Evolutionary conservation across 2,888 invertebrate species (phyloP).

Genomic region (Aphidoletes aphidimyza): DNA sequence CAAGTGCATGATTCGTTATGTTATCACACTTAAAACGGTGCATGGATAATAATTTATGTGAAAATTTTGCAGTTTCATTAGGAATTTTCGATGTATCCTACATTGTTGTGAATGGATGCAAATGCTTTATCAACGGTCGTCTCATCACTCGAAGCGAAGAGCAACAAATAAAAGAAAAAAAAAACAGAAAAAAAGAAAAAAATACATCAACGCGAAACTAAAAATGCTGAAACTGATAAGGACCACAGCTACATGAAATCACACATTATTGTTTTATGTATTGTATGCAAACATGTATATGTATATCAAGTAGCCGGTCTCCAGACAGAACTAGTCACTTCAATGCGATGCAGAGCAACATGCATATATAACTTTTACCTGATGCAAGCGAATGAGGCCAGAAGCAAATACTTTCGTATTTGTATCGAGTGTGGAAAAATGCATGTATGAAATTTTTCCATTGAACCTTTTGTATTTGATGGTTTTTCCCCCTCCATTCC

Average conservation of each 20-base stretch:
- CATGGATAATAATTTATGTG: slow-evolving; percentile 39
- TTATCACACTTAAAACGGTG: neutral
- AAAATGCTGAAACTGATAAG: slow-evolving; percentile 25
- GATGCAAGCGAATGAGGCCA: neutral
- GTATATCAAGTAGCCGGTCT: neutral
- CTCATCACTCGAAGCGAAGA: neutral
- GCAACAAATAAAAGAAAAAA: too few species aligned
- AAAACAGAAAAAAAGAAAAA: too few species aligned
- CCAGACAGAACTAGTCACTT: neutral
- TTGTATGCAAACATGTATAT: neutral
- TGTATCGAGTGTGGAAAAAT: slow-evolving; percentile 50
- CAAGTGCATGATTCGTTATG: neutral
- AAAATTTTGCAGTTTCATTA: neutral
- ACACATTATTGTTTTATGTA: neutral
- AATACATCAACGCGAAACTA: neutral
- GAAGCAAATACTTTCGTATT: slow-evolving; percentile 17
- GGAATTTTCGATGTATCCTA: neutral
- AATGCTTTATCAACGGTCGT: neutral
- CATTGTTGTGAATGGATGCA: neutral
- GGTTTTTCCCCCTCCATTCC: neutral
- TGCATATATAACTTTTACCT: neutral
- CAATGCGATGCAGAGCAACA: neutral
- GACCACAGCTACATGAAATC: slow-evolving; percentile 17
- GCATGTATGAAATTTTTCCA: slow-evolving; percentile 32
- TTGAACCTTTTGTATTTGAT: neutral